Evolutionary conservation across 2,113 vertebrate species (phyloP), one percentile per base, ranked within the genome.

Genomic region (Pseudolaguvia tuberculata): DNA sequence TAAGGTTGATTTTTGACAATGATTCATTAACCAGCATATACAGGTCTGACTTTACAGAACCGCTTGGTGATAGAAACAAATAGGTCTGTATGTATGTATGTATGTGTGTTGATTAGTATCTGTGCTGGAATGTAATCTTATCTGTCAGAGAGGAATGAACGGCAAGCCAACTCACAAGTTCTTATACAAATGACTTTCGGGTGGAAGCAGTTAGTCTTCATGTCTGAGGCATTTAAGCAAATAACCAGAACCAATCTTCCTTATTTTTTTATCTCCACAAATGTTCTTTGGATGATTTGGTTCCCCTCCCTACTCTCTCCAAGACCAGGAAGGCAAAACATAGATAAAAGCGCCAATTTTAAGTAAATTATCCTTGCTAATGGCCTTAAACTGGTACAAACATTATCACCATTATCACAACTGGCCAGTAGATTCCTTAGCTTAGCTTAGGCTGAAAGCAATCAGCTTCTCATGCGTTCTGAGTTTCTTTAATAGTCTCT

Each of bases 51-150:
- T 68, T 56, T 20, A 10, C 13, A 61, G 55, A 23, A 48, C n/a
- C 2, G 11, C 21, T 56, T 31, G 59, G 35, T 11, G 6, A 72
- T 39, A 10, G 27, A 29, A 80, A 68, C 29, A 68, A 61, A 35
- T 29, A 25, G 2, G 23, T 35, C 10, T 8, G 13, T 31, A 23
- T 71, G 25, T 67, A 14, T 21, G 62, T n/a, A n/a, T n/a, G n/a
- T n/a, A n/a, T n/a, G 17, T 17, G 14, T 17, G 61, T 17, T 35
- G 69, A 80, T 76, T 45, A 61, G 35, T 66, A 76, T 73, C 78
- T 68, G 69, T n/a, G 20, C 31, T 74, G 31, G 71, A 70, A 70
- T 74, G 79, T 66, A 62, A 77, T 68, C 45, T 42, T 74, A 78
- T 78, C 75, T 65, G 18, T 59, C 29, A 55, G 65, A 65, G 23